Evolutionary conservation across 2,113 vertebrate genomes (phyloP), one percentile per base, ranked within the genome.

Genomic region (Pavo muticus): DNA sequence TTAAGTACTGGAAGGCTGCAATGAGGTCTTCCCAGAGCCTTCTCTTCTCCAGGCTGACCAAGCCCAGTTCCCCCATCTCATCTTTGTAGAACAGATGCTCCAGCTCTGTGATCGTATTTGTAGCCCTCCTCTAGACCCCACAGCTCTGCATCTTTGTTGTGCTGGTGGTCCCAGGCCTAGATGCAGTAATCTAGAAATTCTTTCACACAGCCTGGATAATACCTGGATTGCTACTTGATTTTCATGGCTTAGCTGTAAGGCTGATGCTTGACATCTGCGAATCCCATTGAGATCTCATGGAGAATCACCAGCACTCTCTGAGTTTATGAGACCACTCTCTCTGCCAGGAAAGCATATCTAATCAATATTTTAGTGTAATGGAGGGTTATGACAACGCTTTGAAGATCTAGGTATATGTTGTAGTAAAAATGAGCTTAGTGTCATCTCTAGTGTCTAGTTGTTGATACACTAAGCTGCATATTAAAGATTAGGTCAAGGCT

Each of bases 281-380:
- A 54, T 79, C 60, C 61, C 81, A 67, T 16, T 73, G 89, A 87
- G 81, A 72, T 42, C 70, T 79, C 37, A 27, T 1, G 6, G 67
- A 74, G 73, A 88, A 69, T 94, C 73, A 87, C 0, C 48, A 44
- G 84, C 45, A 84, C 44, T 47, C 15, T 17, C 15, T 20, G 82
- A 80, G n/a, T 84, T 84, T 78, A 77, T 20, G 27, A 88, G 68
- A 18, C 16, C 37, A 19, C 20, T 18, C 12, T 45, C 77, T 92
- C 75, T 88, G 50, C 63, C 69, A 82, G 60, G 47, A 71, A 71
- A 78, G 45, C 27, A 77, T 44, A 83, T 89, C 64, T 67, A 83
- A 95, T 93, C 92, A 92, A 92, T 93, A 75, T 96, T 94, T 94
- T 88, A 97, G 76, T 70, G 61, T 76, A 94, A 93, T 93, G 65